Percentiles rank a stretch among this genome's conserved stretches.
Conservation (phyloP, 2,113 vertebrate species). For the Tupaia chinensis region DNA sequence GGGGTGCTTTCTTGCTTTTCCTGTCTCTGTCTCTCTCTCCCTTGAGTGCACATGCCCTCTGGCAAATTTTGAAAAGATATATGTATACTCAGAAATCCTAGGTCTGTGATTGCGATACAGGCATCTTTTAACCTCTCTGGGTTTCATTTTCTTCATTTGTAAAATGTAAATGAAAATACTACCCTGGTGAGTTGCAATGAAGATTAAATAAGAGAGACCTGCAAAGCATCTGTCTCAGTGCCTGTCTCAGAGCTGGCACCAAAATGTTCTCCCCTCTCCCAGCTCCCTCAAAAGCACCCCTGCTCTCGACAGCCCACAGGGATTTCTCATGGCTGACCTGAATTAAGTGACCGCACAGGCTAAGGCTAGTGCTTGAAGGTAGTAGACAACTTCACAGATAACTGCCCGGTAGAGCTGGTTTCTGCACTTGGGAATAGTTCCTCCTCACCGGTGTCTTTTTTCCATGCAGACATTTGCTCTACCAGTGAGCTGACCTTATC, state of each 20-base stretch:
- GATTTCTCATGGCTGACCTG: neutral
- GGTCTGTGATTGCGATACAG: neutral
- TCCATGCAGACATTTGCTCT: neutral
- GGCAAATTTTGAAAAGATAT: too few relatives aligned
- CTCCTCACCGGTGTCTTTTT: neutral
- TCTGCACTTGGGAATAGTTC: neutral
- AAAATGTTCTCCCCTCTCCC: neutral
- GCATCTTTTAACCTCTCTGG: neutral
- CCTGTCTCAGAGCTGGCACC: neutral
- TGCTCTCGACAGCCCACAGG: neutral
- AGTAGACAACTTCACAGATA: neutral
- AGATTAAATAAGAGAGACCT: neutral
- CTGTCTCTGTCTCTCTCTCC: too few relatives aligned
- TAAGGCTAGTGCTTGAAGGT: neutral
- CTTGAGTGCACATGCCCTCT: too few relatives aligned
- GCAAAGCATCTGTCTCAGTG: neutral
- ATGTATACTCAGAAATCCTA: neutral
- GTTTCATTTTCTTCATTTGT: slow-evolving; percentile 47
- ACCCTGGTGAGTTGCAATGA: neutral
- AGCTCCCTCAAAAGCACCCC: neutral
- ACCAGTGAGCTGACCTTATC: neutral
- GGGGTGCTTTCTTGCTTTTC: too few relatives aligned
- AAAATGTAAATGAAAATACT: slow-evolving; percentile 19
- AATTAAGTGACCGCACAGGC: neutral
- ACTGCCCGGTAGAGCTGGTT: neutral